Evolutionary conservation across 2,113 vertebrate species (phyloP), one percentile per base, ranked within the genome.

Genomic region (Oryzias curvinotus): DNA sequence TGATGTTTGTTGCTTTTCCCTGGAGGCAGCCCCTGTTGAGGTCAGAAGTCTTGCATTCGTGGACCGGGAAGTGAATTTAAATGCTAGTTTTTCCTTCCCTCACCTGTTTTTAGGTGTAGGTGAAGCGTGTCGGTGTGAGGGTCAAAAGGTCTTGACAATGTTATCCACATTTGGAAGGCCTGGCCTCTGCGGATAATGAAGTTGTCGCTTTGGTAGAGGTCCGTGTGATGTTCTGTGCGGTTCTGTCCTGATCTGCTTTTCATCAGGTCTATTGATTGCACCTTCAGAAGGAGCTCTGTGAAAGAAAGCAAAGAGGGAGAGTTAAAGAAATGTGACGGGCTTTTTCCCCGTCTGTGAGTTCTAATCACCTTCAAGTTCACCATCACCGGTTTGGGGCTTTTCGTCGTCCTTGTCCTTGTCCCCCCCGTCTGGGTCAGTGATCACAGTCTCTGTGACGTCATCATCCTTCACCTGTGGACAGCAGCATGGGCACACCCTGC

Each of bases 111-210:
- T 0, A 96, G 87, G 21, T 95, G 83, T 0, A 96, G 80, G 48
- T 91, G 85, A 21, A 97, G 67, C 10, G 55, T 80, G 80, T 95
- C 90, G 0, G 77, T 87, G 0, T 55, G 83, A 4, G 84, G 80
- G 69, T 91, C 61, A 26, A 92, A 95, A 30, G 91, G 75, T 28
- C 89, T 87, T 5, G 91, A 91, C 55, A 96, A 83, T 1, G 83
- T 84, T 2, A 96, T 55, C 73, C 89, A 82, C 66, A 96, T 77
- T 36, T 86, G 55, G 64, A 97, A 96, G 0, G 68, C 88, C 78
- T 95, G 93, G 4, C 95, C 95, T 1, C 95, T 88, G 3, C 95
- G 93, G 43, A 96, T 47, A 10, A 97, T 91, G 12, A 92, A 83
- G 16, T 90, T 48, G 0, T 94, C 71, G 0, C 78, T 88, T 19